Conservation (phyloP, 2,888 invertebrate species). For the Lasioglossum villosulum region DNA sequence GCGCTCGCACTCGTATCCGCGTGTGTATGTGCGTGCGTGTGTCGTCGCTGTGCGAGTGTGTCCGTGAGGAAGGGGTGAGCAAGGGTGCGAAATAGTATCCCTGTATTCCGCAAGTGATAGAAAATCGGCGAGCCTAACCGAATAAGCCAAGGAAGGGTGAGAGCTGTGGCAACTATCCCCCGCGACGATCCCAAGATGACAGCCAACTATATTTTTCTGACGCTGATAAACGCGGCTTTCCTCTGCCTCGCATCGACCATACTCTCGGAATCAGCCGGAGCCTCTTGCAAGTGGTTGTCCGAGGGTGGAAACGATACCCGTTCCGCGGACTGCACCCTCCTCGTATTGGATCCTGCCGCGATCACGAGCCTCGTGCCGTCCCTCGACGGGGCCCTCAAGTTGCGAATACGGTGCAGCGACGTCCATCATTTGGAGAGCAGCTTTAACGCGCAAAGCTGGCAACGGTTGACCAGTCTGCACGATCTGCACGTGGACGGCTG, state of each 20-base stretch:
- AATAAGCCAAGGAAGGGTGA: not conserved
- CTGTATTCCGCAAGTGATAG: constrained; percentile 47
- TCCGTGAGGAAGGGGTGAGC: constrained; percentile 54
- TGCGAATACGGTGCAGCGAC: constrained; percentile 92
- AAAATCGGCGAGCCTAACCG: constrained; percentile 9
- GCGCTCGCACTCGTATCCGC: constrained; percentile 68
- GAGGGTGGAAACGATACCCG: constrained; percentile 86
- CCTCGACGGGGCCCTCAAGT: constrained; percentile 90
- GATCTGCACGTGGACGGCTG: constrained; percentile 92
- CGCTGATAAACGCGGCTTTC: constrained; percentile 54
- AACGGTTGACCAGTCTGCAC: constrained; percentile 90
- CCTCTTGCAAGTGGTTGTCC: constrained; percentile 85
- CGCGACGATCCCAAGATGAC: constrained; percentile 53
- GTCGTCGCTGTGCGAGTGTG: constrained; percentile 62
- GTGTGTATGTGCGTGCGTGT: constrained; percentile 68
- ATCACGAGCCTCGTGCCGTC: constrained; percentile 85
- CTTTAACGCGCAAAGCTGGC: constrained; percentile 90
- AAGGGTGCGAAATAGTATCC: constrained; percentile 51
- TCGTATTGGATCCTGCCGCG: constrained; percentile 84
- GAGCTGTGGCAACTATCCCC: constrained; percentile 23
- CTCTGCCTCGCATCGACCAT: constrained; percentile 59
- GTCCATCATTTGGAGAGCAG: constrained; percentile 92
- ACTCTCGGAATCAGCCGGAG: constrained; percentile 75
- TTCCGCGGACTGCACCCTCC: constrained; percentile 86
- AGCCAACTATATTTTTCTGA: constrained; percentile 48